Percentiles rank a stretch among this genome's conserved stretches.
Evolutionary conservation across 2,888 invertebrate genomes (phyloP).

Genomic region (Temnothorax unifasciatus): DNA sequence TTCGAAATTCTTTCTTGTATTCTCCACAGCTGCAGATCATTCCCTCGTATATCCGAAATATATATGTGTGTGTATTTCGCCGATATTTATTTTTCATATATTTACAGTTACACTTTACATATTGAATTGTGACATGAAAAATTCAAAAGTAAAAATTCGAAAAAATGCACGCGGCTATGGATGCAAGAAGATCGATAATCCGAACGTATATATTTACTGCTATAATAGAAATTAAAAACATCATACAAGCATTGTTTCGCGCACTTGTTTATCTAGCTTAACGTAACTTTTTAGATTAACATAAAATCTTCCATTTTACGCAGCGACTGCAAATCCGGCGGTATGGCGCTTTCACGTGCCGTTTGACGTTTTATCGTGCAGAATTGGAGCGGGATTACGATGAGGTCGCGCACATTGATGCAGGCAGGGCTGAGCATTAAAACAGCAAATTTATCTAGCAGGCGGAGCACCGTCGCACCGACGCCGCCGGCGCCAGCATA

Average conservation of each 20-base stretch:
- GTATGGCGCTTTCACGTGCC: conserved; percentile 41
- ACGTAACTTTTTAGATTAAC: neutral
- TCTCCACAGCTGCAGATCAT: neutral
- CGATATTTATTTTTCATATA: neutral
- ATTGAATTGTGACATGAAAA: neutral
- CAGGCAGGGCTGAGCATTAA: conserved; percentile 23
- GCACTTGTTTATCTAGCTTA: neutral
- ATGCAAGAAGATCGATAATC: neutral
- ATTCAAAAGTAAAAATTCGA: neutral
- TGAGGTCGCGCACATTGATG: conserved; percentile 23
- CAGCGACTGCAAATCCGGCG: conserved; percentile 6
- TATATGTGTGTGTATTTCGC: neutral
- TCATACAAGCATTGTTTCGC: neutral
- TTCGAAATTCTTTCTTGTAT: conserved; percentile 4
- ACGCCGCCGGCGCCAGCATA: conserved; percentile 67
- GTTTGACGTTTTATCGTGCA: conserved; percentile 28
- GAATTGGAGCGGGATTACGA: conserved; percentile 30
- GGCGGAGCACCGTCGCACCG: conserved; percentile 6
- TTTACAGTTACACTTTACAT: neutral
- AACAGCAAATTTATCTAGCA: conserved; percentile 66
- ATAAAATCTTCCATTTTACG: conserved; percentile 9
- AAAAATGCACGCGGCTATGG: neutral
- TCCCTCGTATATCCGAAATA: neutral
- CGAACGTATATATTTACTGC: neutral
- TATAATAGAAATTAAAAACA: neutral